Evolutionary conservation across 2,113 vertebrate species (phyloP).

Genomic region (Vombatus ursinus): DNA sequence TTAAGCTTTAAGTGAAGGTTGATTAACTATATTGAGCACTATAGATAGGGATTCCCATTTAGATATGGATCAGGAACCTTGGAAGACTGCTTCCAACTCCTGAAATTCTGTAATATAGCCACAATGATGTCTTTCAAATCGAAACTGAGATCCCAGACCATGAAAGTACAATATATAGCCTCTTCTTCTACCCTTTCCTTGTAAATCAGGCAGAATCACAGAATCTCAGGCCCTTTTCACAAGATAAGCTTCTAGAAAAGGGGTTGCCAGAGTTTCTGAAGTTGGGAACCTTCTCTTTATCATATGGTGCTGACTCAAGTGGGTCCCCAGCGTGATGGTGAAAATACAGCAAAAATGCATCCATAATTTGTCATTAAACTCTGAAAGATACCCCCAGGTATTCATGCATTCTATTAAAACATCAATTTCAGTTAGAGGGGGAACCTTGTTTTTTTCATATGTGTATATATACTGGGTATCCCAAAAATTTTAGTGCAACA

Average conservation of each 20-base stretch:
- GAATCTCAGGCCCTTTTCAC: neutral
- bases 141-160: neutral
- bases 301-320: neutral
- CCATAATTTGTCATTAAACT: neutral
- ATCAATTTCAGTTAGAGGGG: neutral
- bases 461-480: neutral
- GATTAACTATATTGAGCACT: neutral
- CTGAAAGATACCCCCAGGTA: neutral
- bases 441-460: neutral
- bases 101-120: neutral
- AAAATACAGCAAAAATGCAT: neutral
- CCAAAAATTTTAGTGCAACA: neutral
- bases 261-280: neutral
- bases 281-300: neutral
- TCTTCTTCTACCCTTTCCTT: neutral
- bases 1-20: neutral
- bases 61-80: neutral
- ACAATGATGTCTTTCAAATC: neutral
- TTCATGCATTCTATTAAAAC: slow-evolving; percentile 10
- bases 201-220: neutral
- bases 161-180: neutral
- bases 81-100: neutral
- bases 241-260: neutral
- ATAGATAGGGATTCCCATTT: neutral
- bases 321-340: neutral